Base-by-base conservation (phyloP, 2,888 invertebrate genomes). In the Zhengitettix transpicula region DNA sequence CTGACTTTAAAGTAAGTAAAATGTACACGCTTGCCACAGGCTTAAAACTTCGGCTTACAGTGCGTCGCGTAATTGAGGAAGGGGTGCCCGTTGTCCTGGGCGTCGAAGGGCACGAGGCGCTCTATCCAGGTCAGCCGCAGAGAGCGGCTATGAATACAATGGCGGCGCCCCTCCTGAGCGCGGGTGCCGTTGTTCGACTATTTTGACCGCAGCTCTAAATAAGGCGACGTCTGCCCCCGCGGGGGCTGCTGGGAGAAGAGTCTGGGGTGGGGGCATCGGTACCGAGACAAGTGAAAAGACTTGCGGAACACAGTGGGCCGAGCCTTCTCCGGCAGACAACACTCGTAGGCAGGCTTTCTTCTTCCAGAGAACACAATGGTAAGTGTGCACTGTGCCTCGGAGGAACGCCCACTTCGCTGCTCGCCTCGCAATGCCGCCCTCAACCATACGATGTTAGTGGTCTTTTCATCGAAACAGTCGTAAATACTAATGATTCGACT, bases 161-260 rank as follows among this genome's bases (percentile, higher is more conserved):
- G 47, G 86, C 83, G 0, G 87, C 87, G 54, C 89, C 89, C 16
- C 89, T 73, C 53, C 83, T 84, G 66, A 17, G 12, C 53, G 15
- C 53, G 17, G 17, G 53, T 17, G 53, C 53, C 53, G 53, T 16
- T 14, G 16, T 14, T 11, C 52, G 42, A 51, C 60, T 60, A 60
- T 60, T 60, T 60, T 40, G 60, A 56, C 52, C 52, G 42, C 59
- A 53, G 51, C 44, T 56, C 60, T 60, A 60, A 60, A 60, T 60
- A 60, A 58, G 58, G 58, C 47, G 42, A 55, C 44, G 58, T n/a
- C 16, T 17, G 58, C 55, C 42, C 53, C 40, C 28, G 44, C 44
- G 55, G 58, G 42, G 28, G 51, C 28, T 58, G 58, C 40, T 14
- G 15, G 54, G 58, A 53, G 40, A 54, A 9, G 54, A 42, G 58